Evolutionary conservation across 2,888 invertebrate species (phyloP), one percentile per base, ranked within the genome.

Genomic region (Aporophyla nigra): DNA sequence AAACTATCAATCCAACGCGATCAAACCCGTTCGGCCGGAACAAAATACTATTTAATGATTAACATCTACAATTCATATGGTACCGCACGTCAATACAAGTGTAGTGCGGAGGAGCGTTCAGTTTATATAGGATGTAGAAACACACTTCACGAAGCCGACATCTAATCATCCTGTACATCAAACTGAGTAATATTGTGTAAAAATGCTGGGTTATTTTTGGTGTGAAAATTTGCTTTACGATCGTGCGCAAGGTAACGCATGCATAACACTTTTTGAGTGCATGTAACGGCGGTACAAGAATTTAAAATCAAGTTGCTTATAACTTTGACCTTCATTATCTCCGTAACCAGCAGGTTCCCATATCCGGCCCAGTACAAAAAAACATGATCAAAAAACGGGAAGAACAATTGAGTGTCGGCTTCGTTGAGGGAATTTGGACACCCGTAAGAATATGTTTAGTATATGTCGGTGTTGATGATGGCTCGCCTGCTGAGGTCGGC

Each of bases 391-490:
- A 54, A 54, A n/a, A 65, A 49, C 14, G 1, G 33, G 10, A 10
- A 40, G 33, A n/a, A 40, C 10, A 10, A 16, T 56, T 1, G n/a
- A 54, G 40, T 19, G 2, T 21, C 58, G 58, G 58, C 58, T 67
- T 67, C 67, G 33, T n/a, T 19, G 12, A n/a, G n/a, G 67, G n/a
- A 19, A 58, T n/a, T n/a, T 58, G 58, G 19, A 40, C 33, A 40
- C 10, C n/a, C 0, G 2, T 58, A n/a, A 58, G 4, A 21, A 51
- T 2, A 24, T 56, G 65, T 73, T 88, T 65, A 87, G 71, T 91
- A 94, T 89, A 94, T 93, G 89, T 94, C 92, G 58, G 93, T 91
- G 85, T 94, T 92, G 86, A 93, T 86, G 69, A 93, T 86, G 69
- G 91, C 89, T 69, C 92, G 84, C 73, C 90, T 83, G 83, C 85